phyloP scores from a whole-genome alignment of 2,113 vertebrate species.

The Hiodon tergisus region DNA sequence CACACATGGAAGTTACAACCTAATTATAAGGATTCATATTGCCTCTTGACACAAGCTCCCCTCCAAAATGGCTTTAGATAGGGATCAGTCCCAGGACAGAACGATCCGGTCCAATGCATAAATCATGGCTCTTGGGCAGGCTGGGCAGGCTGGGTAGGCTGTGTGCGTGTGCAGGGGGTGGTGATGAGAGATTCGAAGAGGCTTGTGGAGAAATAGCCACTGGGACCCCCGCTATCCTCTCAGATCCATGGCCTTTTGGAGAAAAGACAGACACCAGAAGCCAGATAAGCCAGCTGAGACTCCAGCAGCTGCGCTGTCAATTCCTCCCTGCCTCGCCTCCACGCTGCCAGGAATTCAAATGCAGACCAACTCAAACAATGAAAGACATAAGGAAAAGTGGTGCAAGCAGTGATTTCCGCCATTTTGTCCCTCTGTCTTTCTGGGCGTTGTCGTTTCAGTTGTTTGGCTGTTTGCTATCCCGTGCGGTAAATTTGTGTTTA shows the following conservation, averaged over 20 bases:
- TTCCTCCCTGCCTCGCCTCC: neutral
- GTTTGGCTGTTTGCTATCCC: too few relatives aligned
- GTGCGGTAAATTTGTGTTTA: too few relatives aligned
- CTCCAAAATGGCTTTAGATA: constrained; percentile 4
- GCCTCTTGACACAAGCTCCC: constrained; percentile 25
- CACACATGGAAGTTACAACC: constrained; percentile 40
- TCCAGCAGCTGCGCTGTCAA: neutral
- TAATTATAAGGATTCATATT: constrained; percentile 48
- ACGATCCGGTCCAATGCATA: constrained; percentile 39
- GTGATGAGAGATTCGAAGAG: neutral
- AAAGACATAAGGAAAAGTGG: constrained; percentile 9
- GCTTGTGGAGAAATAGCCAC: neutral
- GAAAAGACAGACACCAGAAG: constrained; percentile 3
- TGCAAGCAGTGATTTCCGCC: neutral
- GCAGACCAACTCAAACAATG: constrained; percentile 33
- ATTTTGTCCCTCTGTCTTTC: too few relatives aligned
- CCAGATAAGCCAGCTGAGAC: constrained; percentile 7
- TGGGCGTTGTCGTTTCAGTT: too few relatives aligned
- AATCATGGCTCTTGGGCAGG: constrained; percentile 38
- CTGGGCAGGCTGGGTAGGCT: neutral
- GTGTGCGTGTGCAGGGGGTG: neutral
- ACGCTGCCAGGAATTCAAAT: constrained; percentile 40
- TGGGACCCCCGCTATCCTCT: constrained; percentile 1
- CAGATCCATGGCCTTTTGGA: constrained; percentile 8
- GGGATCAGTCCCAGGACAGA: constrained; percentile 15